Percentiles rank a stretch among this genome's conserved stretches.
Conservation (phyloP, 2,797 vertebrate genomes). For the Melanogrammus aeglefinus region DNA sequence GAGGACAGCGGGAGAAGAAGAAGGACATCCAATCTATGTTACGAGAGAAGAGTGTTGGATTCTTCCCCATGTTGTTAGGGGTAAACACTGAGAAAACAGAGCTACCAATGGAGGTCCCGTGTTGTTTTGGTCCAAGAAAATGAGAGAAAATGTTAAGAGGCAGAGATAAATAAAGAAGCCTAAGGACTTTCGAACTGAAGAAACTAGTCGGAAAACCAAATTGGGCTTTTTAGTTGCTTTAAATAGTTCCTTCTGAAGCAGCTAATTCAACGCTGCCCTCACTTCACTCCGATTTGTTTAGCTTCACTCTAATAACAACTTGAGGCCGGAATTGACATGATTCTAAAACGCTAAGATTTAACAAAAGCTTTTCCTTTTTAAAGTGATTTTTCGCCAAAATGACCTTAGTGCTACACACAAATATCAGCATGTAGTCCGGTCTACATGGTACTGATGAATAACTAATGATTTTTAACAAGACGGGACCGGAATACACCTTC, state of each 20-base stretch:
- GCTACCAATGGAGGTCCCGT: conserved; percentile 12
- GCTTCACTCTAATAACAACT: neutral
- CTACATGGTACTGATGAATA: neutral
- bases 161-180: conserved; percentile 42
- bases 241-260: neutral
- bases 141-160: conserved; percentile 21
- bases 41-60: neutral
- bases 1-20: neutral
- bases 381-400: too few species aligned
- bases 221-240: conserved; percentile 5
- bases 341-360: too few species aligned
- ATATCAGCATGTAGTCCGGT: neutral
- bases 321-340: neutral
- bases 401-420: neutral
- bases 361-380: too few species aligned
- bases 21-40: neutral
- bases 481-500: neutral
- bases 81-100: neutral
- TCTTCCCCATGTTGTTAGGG: conserved; percentile 3
- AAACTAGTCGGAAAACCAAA: conserved; percentile 21
- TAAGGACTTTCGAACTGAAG: conserved; percentile 18
- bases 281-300: neutral
- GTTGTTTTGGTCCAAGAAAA: conserved; percentile 30
- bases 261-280: neutral
- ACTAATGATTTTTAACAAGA: neutral